Conservation (phyloP, 23 tunicate genomes). For the Halocynthia aurantium region DNA sequence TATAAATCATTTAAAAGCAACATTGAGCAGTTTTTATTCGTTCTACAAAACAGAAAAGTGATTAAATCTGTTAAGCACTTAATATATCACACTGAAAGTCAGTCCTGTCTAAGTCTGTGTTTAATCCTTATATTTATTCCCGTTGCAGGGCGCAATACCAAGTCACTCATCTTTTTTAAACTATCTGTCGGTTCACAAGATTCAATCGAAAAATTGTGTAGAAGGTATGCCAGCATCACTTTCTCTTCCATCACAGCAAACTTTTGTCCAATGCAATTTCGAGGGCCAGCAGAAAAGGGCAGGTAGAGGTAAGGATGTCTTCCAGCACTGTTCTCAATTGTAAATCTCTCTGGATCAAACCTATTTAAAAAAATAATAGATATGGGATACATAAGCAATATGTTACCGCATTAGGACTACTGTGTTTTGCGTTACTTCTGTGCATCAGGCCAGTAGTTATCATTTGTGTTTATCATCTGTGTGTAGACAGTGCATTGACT, state of each 20-base stretch:
- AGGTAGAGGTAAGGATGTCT: conserved; percentile 43
- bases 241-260: conserved; percentile 59
- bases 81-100: too few relatives aligned
- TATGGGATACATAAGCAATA: not conserved
- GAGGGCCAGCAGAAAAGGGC: conserved; percentile 62
- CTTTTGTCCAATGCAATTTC: conserved; percentile 74
- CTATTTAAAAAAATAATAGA: not conserved
- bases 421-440: not conserved
- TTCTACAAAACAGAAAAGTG: too few relatives aligned
- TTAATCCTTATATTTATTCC: conserved; percentile 32
- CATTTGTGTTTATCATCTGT: conserved; percentile 18
- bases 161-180: conserved; percentile 22
- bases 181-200: conserved; percentile 18
- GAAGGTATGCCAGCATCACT: conserved; percentile 32
- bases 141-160: conserved; percentile 35
- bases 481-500: not conserved
- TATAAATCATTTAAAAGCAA: too few relatives aligned
- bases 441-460: conserved; percentile 36
- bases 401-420: not conserved
- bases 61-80: too few relatives aligned
- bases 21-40: too few relatives aligned
- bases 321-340: conserved; percentile 10
- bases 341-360: conserved; percentile 48
- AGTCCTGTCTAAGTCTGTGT: not conserved
- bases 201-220: conserved; percentile 19